phyloP scores from a whole-genome alignment of 2,888 invertebrate genomes.

The Brachylomia viminalis region DNA sequence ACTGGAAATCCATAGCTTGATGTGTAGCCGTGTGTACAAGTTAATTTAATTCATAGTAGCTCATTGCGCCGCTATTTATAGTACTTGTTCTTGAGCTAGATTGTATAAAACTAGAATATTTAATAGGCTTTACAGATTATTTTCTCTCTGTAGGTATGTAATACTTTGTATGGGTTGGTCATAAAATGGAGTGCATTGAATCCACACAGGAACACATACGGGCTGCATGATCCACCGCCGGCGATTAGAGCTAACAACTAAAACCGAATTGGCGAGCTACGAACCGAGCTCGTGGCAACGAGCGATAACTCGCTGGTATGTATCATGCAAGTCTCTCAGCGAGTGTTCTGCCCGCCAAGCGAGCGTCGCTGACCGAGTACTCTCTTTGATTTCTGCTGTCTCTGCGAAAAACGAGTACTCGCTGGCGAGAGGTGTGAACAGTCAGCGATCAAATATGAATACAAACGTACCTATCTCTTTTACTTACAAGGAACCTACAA shows the following conservation, averaged over 20 bases:
- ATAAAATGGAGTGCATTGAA: not conserved
- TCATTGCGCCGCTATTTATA: slow-evolving; percentile 14
- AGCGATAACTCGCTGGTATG: too few species aligned
- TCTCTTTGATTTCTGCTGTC: not conserved
- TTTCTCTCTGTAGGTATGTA: not conserved
- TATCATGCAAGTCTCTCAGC: too few species aligned
- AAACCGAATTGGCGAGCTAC: too few species aligned
- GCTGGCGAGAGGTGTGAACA: not conserved
- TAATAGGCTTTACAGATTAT: not conserved
- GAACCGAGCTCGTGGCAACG: too few species aligned
- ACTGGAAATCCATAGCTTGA: too few species aligned
- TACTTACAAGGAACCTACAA: too few species aligned
- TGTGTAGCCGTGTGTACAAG: too few species aligned
- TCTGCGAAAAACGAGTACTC: not conserved
- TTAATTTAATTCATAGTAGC: slow-evolving; percentile 17
- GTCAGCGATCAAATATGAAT: not conserved
- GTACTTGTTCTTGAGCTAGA: not conserved
- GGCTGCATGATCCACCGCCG: not conserved
- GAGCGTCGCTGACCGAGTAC: not conserved
- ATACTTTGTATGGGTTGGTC: not conserved
- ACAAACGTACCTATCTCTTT: too few species aligned
- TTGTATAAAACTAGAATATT: not conserved
- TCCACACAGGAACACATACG: not conserved
- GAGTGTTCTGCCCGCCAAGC: too few species aligned
- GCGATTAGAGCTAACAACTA: too few species aligned